These are phyloP conservation scores for Lineus longissimus DNA, from an alignment of 1,140 invertebrate genomes.

Conservation along the genomic window DNA sequence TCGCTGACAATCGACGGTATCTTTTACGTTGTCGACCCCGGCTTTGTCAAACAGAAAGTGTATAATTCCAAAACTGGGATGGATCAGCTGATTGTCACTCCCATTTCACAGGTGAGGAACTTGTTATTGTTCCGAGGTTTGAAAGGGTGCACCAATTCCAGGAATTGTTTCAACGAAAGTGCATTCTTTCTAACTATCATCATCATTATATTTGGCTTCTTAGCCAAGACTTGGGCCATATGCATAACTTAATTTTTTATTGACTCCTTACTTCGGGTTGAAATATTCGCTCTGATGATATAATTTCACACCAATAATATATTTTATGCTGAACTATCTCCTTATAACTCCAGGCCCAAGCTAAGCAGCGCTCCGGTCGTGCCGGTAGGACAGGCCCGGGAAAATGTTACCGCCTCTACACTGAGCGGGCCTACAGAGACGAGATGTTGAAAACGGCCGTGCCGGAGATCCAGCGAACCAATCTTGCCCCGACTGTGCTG, in stretches of 20 bases:
- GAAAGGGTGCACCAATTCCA: no score
- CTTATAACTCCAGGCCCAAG: conserved; percentile 69
- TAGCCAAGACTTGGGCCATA: no score
- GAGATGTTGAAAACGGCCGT: conserved; percentile 98
- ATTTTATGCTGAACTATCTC: no score
- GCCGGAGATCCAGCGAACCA: conserved; percentile 98
- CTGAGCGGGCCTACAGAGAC: conserved; percentile 94
- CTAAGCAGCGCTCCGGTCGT: conserved; percentile 93
- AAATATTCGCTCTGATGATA: no score
- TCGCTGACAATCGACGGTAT: conserved; percentile 99
- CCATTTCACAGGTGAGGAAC: conserved; percentile 81
- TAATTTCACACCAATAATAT: no score
- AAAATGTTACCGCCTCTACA: conserved; percentile 97
- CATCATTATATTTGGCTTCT: no score
- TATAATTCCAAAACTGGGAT: conserved; percentile 99
- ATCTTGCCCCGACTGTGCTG: conserved; percentile 90
- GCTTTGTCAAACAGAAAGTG: conserved; percentile 99
- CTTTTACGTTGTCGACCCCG: conserved; percentile 98
- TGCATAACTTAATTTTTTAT: no score
- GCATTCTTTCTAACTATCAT: no score
- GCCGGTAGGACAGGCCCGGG: conserved; percentile 96
- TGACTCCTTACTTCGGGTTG: no score
- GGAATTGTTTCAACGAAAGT: no score
- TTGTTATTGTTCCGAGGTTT: conserved; percentile 16
- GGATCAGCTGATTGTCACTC: conserved; percentile 98